These are phyloP conservation scores for Rhinoderma darwinii DNA, from an alignment of 2,113 vertebrate species.

Conservation along the genomic window DNA sequence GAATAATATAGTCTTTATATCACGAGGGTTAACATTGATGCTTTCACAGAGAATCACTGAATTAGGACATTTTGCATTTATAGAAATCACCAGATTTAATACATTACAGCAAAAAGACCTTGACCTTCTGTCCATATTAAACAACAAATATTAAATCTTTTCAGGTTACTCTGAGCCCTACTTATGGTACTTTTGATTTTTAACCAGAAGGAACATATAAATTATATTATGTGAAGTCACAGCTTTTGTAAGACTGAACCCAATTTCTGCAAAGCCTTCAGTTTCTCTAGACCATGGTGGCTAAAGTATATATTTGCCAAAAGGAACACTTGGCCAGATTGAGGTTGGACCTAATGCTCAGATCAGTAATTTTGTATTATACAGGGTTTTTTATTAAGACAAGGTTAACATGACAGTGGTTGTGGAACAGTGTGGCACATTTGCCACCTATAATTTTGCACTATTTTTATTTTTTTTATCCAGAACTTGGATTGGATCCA, in stretches of 20 bases:
- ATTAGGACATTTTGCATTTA: conserved; percentile 5
- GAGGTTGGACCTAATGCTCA: background rate
- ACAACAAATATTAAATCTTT: too few relatives aligned
- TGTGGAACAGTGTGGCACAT: too few relatives aligned
- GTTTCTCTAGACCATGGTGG: background rate
- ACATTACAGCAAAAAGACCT: background rate
- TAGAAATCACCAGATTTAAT: background rate
- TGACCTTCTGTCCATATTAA: background rate
- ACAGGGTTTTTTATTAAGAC: too few relatives aligned
- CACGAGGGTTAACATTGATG: background rate
- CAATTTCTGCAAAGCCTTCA: background rate
- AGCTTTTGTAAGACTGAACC: background rate
- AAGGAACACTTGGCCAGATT: too few relatives aligned
- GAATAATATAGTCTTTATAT: conserved; percentile 28
- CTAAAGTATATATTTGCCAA: background rate
- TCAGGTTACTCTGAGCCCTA: too few relatives aligned
- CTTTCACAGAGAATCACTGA: background rate
- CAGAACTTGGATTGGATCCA: too few relatives aligned
- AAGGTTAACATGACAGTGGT: too few relatives aligned
- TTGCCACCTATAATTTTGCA: too few relatives aligned
- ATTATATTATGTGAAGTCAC: background rate
- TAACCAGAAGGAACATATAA: background rate
- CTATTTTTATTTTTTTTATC: too few relatives aligned
- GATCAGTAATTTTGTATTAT: background rate
- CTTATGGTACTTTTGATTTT: too few relatives aligned